These are phyloP conservation scores for Pseudochromis fuscus DNA, from an alignment of 2,797 vertebrate species.

Conservation along the genomic window DNA sequence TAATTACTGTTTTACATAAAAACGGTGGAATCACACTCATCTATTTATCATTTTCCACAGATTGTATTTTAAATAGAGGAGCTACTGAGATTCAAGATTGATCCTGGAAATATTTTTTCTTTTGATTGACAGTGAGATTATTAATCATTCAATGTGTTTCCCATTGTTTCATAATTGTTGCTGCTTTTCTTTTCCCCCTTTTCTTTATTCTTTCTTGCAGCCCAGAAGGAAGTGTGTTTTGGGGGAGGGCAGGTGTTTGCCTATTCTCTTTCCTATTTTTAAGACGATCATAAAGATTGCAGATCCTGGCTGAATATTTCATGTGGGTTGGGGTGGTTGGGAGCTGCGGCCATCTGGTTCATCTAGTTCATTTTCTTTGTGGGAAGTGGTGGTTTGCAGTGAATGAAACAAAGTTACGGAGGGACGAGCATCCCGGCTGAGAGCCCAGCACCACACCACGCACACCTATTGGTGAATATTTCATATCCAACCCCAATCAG, in stretches of 20 bases:
- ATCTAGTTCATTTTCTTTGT: conserved; percentile 50
- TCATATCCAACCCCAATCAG: conserved; percentile 72
- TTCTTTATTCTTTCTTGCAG: too few relatives aligned
- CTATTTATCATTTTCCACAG: too few relatives aligned
- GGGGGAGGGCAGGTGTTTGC: conserved; percentile 62
- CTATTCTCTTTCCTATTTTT: conserved; percentile 67
- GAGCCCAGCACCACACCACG: conserved; percentile 19
- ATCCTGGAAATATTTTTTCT: too few relatives aligned
- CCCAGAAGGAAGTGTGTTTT: not conserved
- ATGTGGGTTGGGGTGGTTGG: conserved; percentile 67
- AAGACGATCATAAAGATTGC: conserved; percentile 80
- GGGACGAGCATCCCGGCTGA: conserved; percentile 34
- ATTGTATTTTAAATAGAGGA: too few relatives aligned
- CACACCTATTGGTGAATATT: conserved; percentile 78
- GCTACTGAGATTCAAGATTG: too few relatives aligned
- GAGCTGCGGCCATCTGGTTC: conserved; percentile 79
- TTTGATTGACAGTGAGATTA: too few relatives aligned
- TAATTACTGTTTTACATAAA: too few relatives aligned
- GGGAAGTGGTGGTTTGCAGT: conserved; percentile 16
- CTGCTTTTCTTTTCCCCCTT: too few relatives aligned
- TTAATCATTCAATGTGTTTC: too few relatives aligned
- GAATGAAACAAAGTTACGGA: conserved; percentile 41
- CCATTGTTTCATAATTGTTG: too few relatives aligned
- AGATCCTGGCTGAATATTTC: conserved; percentile 79
- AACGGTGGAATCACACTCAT: too few relatives aligned